Conservation (phyloP, 2,113 vertebrate species). For the Nettapus auritus region DNA sequence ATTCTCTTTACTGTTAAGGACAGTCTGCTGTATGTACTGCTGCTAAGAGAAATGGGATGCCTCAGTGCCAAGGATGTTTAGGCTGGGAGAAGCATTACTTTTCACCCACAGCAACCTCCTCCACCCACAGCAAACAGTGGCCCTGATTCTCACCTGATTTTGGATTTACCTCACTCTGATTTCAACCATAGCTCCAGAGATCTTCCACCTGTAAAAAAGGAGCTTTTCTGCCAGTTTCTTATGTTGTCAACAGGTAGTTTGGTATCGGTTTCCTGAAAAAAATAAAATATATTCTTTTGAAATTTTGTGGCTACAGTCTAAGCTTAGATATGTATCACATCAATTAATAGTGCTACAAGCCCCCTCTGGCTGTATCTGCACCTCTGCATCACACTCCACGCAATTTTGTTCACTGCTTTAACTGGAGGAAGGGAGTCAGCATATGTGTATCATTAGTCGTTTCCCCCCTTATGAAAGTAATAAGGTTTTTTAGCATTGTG, state of each 20-base stretch:
- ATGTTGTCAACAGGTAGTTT: not conserved
- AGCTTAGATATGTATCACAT: not conserved
- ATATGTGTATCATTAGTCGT: not conserved
- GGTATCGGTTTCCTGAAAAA: not conserved
- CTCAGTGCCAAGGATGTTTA: not conserved
- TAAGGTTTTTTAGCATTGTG: slow-evolving; percentile 13
- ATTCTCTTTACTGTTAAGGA: not conserved
- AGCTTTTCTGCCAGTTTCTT: not conserved
- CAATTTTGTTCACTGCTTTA: not conserved
- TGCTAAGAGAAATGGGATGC: not conserved
- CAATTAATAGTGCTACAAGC: not conserved
- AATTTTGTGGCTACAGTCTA: not conserved
- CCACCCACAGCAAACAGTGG: rapidly evolving
- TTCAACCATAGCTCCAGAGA: not conserved
- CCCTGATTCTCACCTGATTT: not conserved
- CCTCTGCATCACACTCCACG: not conserved
- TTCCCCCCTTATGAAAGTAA: not conserved
- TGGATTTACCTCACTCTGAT: not conserved
- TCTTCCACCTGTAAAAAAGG: not conserved
- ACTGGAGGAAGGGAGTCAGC: not conserved
- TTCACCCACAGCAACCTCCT: not conserved
- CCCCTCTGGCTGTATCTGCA: not conserved
- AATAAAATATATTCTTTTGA: not conserved
- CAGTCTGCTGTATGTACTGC: not conserved
- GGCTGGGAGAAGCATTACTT: not conserved